phyloP scores from a whole-genome alignment of 2,797 vertebrate genomes.

The Eupleurogrammus muticus region DNA sequence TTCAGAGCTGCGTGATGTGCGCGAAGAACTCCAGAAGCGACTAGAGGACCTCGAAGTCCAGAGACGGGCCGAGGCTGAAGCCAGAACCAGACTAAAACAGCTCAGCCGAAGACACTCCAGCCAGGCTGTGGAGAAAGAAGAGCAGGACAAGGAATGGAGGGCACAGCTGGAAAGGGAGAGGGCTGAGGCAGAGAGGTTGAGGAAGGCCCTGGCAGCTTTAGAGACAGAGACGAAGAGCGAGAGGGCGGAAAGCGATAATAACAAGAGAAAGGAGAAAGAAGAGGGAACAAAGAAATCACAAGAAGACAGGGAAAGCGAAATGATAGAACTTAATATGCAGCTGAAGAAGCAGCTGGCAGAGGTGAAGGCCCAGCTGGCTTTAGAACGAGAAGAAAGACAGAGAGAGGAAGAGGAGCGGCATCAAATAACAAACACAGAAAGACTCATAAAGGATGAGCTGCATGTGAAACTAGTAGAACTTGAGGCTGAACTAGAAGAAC shows the following conservation, averaged over 20 bases:
- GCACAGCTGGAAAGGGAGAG: slow-evolving; percentile 78
- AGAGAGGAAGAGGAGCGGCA: slow-evolving; percentile 68
- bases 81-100: slow-evolving; percentile 83
- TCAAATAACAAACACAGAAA: slow-evolving; percentile 38
- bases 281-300: slow-evolving; percentile 44
- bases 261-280: slow-evolving; percentile 37
- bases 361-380: slow-evolving; percentile 76
- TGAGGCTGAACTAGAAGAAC: slow-evolving; percentile 73
- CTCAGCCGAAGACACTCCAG: slow-evolving; percentile 79
- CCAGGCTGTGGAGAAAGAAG: slow-evolving; percentile 67
- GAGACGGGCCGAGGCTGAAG: slow-evolving; percentile 79
- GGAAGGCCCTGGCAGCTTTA: slow-evolving; percentile 64
- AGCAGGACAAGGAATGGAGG: slow-evolving; percentile 74
- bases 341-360: slow-evolving; percentile 76
- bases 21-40: slow-evolving; percentile 80
- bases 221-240: slow-evolving; percentile 63
- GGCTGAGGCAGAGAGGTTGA: slow-evolving; percentile 70
- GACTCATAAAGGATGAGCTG: slow-evolving; percentile 58
- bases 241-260: slow-evolving; percentile 35
- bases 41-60: slow-evolving; percentile 84
- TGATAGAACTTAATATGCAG: slow-evolving; percentile 74
- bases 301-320: slow-evolving; percentile 71
- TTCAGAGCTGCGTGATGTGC: slow-evolving; percentile 79
- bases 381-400: slow-evolving; percentile 77
- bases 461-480: slow-evolving; percentile 73